Conservation (phyloP, 92 coral and sea anemone species). For the Phenganax marumi region DNA sequence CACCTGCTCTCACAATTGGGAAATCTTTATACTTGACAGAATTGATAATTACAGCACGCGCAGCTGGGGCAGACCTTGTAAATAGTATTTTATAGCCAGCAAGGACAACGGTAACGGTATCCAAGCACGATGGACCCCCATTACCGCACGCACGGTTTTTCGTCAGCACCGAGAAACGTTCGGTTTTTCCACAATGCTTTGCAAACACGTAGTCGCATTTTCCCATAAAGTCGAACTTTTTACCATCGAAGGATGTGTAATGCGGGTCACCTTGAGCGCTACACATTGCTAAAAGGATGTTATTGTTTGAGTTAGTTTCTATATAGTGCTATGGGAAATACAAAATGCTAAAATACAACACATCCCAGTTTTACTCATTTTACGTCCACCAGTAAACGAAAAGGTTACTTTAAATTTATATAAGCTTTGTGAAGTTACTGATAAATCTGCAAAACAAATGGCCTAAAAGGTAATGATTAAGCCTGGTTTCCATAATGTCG, state of each 20-base stretch:
- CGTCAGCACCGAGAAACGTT: constrained; percentile 7
- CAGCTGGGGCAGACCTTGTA: too few relatives aligned
- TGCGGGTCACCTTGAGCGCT: constrained; percentile 12
- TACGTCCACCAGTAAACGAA: too few relatives aligned
- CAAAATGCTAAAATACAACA: neutral
- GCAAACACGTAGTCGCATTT: constrained; percentile 20
- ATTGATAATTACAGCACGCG: constrained; percentile 10
- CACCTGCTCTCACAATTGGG: constrained; percentile 20
- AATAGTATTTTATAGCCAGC: too few relatives aligned
- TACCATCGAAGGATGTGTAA: too few relatives aligned
- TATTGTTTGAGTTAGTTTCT: too few relatives aligned
- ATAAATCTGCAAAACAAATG: too few relatives aligned
- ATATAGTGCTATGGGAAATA: too few relatives aligned
- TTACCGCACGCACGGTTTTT: constrained; percentile 3
- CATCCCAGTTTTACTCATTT: neutral
- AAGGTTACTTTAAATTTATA: too few relatives aligned
- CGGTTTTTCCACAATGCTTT: constrained; percentile 2
- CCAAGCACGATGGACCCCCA: neutral
- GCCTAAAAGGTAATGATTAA: too few relatives aligned
- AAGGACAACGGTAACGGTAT: too few relatives aligned
- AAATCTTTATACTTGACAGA: neutral
- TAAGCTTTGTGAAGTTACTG: too few relatives aligned
- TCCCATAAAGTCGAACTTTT: constrained; percentile 19
- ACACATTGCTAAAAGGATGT: neutral
- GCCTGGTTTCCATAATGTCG: too few relatives aligned